A percentile compares a stretch with the other conserved stretches of the same genome.
Evolutionary conservation across 1,140 invertebrate species (phyloP).

Genomic region (Listronotus oregonensis): DNA sequence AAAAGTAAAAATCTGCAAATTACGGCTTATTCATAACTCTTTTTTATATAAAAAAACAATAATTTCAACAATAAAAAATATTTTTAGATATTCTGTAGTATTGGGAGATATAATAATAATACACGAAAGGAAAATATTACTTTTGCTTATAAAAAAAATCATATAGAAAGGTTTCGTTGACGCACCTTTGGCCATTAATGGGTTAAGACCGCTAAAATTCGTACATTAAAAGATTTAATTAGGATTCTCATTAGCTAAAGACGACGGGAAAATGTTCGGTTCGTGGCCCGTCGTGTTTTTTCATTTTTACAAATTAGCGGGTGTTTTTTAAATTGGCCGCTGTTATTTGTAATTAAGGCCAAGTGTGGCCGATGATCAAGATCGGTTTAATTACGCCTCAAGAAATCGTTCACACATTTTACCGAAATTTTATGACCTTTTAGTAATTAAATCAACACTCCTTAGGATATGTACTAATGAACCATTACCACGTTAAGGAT

Average conservation of each 20-base stretch:
- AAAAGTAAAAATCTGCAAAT: no score
- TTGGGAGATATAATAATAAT: no score
- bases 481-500: no score
- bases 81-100: no score
- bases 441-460: conserved; percentile 27
- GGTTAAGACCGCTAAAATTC: conserved; percentile 24
- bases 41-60: no score
- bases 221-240: conserved; percentile 40
- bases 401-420: conserved; percentile 31
- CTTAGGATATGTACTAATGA: neutral
- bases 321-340: conserved; percentile 40
- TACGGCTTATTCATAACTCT: no score
- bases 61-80: no score
- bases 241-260: conserved; percentile 38
- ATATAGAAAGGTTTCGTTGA: no score
- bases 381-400: conserved; percentile 25
- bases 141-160: no score
- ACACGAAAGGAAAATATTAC: no score
- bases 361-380: conserved; percentile 7
- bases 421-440: conserved; percentile 28
- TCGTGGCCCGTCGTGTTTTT: conserved; percentile 36
- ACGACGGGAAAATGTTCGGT: conserved; percentile 33
- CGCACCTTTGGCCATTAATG: no score
- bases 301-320: conserved; percentile 42
- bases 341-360: conserved; percentile 36